Evolutionary conservation across 2,888 invertebrate genomes (phyloP).

Genomic region (Ornithoptera alexandrae): DNA sequence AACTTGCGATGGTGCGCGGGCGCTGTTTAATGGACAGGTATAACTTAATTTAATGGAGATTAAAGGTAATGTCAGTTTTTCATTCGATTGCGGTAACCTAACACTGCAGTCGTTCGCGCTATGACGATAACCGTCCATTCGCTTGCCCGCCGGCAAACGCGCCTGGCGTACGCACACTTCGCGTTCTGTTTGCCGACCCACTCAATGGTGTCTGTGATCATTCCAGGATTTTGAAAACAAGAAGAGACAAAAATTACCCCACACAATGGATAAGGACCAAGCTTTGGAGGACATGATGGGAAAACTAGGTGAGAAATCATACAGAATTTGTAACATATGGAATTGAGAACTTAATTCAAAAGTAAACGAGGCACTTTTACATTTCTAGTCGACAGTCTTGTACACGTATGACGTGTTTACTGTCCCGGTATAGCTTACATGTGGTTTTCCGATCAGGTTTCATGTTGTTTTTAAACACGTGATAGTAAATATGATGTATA

Average conservation of each 20-base stretch:
- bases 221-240: slow-evolving; percentile 50
- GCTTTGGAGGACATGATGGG: slow-evolving; percentile 84
- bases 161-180: slow-evolving; percentile 58
- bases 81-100: slow-evolving; percentile 65
- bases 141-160: slow-evolving; percentile 68
- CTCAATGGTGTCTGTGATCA: slow-evolving; percentile 68
- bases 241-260: slow-evolving; percentile 1
- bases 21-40: slow-evolving; percentile 43
- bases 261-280: slow-evolving; percentile 81
- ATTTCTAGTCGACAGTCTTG: slow-evolving; percentile 38
- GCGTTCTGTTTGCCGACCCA: slow-evolving; percentile 40
- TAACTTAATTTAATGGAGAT: slow-evolving; percentile 55
- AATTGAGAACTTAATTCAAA: slow-evolving; percentile 29
- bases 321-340: slow-evolving; percentile 50
- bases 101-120: slow-evolving; percentile 46
- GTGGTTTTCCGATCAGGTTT: slow-evolving; percentile 5
- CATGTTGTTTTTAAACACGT: slow-evolving; percentile 9
- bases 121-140: slow-evolving; percentile 63
- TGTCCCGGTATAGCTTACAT: slow-evolving; percentile 40
- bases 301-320: slow-evolving; percentile 78
- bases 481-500: not conserved
- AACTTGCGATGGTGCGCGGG: slow-evolving; percentile 20
- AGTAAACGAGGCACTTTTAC: slow-evolving; percentile 42
- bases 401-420: slow-evolving; percentile 38
- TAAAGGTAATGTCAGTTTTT: slow-evolving; percentile 64